Evolutionary conservation across 64 coral and sea anemone genomes (phyloP).

Genomic region (Dendrophyllia cribrosa): DNA sequence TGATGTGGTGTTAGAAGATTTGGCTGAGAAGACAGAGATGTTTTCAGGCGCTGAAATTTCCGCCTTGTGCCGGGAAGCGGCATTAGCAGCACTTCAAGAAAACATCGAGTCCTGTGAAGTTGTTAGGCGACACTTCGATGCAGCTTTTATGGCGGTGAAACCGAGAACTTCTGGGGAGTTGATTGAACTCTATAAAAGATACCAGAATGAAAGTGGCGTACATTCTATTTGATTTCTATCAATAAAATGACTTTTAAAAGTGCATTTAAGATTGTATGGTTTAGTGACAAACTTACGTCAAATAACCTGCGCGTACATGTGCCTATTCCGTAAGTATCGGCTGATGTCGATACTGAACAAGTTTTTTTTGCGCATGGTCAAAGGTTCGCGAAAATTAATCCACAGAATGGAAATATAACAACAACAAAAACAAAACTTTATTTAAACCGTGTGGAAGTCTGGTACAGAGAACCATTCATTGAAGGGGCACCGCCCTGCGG

Average conservation of each 20-base stretch:
- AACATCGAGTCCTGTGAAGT: slow-evolving; percentile 73
- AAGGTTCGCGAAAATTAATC: no score
- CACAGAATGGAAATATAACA: no score
- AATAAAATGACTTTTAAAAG: background rate
- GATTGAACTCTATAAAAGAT: slow-evolving; percentile 78
- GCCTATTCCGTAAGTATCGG: no score
- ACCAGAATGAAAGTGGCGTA: slow-evolving; percentile 86
- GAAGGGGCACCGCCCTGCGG: no score
- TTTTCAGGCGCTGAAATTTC: slow-evolving; percentile 93
- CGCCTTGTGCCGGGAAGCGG: slow-evolving; percentile 85
- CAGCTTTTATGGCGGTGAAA: slow-evolving; percentile 73
- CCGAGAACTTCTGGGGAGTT: slow-evolving; percentile 69
- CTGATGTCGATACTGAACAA: no score
- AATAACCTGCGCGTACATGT: no score
- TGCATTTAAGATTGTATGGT: no score
- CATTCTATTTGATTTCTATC: slow-evolving; percentile 71
- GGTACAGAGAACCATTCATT: no score
- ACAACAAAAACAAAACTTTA: no score
- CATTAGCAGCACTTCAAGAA: slow-evolving; percentile 69
- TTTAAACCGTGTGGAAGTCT: no score
- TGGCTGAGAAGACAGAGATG: slow-evolving; percentile 76
- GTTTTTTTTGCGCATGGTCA: no score
- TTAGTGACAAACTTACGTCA: no score
- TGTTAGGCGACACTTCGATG: slow-evolving; percentile 56
- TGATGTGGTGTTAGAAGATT: slow-evolving; percentile 69